These are phyloP conservation scores for Sepiola atlantica DNA, from an alignment of 2,888 invertebrate genomes.

Conservation along the genomic window DNA sequence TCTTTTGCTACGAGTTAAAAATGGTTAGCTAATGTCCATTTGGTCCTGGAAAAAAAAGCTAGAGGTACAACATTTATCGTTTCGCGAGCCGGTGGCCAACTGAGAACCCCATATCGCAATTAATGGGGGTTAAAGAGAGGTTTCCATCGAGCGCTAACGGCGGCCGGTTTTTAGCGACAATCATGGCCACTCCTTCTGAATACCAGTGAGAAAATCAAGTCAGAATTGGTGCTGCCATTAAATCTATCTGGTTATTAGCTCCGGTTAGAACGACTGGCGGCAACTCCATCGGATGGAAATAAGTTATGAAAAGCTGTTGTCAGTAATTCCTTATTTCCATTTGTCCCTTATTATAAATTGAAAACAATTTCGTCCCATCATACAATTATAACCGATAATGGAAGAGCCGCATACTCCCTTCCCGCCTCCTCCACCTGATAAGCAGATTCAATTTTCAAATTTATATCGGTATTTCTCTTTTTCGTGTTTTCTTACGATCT, in stretches of 20 bases:
- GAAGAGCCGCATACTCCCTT: not conserved
- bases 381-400: not conserved
- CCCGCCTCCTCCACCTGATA: not conserved
- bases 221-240: not conserved
- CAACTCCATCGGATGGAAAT: not conserved
- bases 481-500: not conserved
- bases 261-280: not conserved
- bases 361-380: not conserved
- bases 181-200: not conserved
- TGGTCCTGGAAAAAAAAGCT: not conserved
- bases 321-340: not conserved
- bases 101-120: not conserved
- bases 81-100: not conserved
- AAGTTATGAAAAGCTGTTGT: not conserved
- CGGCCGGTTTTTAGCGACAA: not conserved
- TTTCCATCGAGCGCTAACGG: not conserved
- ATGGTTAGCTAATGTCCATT: not conserved
- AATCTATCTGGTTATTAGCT: not conserved
- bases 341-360: not conserved
- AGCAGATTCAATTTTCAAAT: not conserved
- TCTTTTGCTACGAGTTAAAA: not conserved
- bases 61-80: not conserved
- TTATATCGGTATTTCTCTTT: not conserved
- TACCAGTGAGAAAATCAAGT: not conserved
- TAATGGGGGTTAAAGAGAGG: constrained; percentile 32